Evolutionary conservation across 2,888 invertebrate genomes (phyloP).

Genomic region (Leuctra nigra): DNA sequence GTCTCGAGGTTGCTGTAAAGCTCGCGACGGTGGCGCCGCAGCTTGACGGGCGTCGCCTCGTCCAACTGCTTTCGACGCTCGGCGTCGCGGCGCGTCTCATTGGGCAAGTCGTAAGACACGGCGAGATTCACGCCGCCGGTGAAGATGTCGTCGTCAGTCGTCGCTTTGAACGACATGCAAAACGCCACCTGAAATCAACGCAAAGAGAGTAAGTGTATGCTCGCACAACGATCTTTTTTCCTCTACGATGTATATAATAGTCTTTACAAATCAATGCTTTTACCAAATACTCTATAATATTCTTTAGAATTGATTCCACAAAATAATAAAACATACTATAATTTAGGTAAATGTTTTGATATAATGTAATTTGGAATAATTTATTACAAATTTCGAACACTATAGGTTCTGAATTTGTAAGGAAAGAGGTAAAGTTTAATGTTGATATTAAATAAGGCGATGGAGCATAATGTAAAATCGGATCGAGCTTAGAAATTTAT

Average conservation of each 20-base stretch:
- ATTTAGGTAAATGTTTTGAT: too few relatives aligned
- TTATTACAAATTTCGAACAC: too few relatives aligned
- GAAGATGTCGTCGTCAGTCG: slow-evolving; percentile 39
- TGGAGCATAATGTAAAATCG: too few relatives aligned
- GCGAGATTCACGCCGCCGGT: slow-evolving; percentile 65
- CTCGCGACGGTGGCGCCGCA: slow-evolving; percentile 57
- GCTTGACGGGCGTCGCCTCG: slow-evolving; percentile 39
- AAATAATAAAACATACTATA: too few relatives aligned
- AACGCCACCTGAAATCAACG: slow-evolving; percentile 44
- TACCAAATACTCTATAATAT: too few relatives aligned
- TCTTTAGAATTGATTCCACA: too few relatives aligned
- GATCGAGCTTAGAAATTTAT: too few relatives aligned
- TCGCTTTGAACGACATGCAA: slow-evolving; percentile 48
- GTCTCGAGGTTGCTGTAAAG: slow-evolving; percentile 61
- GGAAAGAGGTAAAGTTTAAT: too few relatives aligned
- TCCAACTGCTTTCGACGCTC: not conserved
- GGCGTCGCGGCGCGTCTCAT: slow-evolving; percentile 35
- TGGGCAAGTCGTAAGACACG: slow-evolving; percentile 52
- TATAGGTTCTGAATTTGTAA: too few relatives aligned
- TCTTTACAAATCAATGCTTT: too few relatives aligned
- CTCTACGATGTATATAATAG: not conserved
- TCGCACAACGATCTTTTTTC: not conserved
- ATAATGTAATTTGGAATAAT: too few relatives aligned
- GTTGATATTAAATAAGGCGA: too few relatives aligned
- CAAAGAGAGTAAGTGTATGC: not conserved